phyloP scores from a whole-genome alignment of 2,888 invertebrate species.

The Trisateles emortualis region DNA sequence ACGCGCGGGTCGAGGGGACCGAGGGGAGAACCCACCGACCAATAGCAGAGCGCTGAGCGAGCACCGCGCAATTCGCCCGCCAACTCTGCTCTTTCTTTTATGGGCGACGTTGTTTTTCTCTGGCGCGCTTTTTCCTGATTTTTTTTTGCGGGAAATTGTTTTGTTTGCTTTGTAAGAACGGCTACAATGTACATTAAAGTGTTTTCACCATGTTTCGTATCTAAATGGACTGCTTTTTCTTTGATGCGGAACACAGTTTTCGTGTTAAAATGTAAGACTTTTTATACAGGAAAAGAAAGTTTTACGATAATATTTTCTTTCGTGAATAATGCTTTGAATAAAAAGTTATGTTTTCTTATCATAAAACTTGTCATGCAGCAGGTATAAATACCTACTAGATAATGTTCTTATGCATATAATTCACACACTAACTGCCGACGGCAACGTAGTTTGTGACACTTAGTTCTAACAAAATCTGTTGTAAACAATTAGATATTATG shows the following conservation, averaged over 20 bases:
- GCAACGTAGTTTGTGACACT: no score
- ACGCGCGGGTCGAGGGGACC: slow-evolving; percentile 53
- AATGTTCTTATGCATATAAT: no score
- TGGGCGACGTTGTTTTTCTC: slow-evolving; percentile 83
- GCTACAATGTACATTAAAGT: slow-evolving; percentile 80
- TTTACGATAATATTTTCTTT: slow-evolving; percentile 1
- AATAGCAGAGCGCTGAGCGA: slow-evolving; percentile 79
- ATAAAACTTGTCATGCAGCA: no score
- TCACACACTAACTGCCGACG: no score
- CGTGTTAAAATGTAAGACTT: slow-evolving; percentile 14
- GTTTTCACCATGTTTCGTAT: slow-evolving; percentile 63
- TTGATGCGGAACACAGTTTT: slow-evolving; percentile 34
- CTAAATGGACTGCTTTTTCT: slow-evolving; percentile 53
- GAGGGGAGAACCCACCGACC: slow-evolving; percentile 63
- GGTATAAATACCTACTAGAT: no score
- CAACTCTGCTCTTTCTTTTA: slow-evolving; percentile 86
- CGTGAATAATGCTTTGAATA: background rate
- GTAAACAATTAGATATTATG: no score
- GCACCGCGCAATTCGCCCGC: slow-evolving; percentile 77
- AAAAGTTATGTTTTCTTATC: background rate
- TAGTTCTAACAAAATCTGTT: no score
- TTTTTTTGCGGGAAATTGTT: slow-evolving; percentile 78
- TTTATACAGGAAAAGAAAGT: slow-evolving; percentile 2
- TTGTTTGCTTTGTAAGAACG: slow-evolving; percentile 81
- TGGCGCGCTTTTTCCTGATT: slow-evolving; percentile 82